Conservation (phyloP, 2,797 vertebrate genomes). For the Bufotes viridis region DNA sequence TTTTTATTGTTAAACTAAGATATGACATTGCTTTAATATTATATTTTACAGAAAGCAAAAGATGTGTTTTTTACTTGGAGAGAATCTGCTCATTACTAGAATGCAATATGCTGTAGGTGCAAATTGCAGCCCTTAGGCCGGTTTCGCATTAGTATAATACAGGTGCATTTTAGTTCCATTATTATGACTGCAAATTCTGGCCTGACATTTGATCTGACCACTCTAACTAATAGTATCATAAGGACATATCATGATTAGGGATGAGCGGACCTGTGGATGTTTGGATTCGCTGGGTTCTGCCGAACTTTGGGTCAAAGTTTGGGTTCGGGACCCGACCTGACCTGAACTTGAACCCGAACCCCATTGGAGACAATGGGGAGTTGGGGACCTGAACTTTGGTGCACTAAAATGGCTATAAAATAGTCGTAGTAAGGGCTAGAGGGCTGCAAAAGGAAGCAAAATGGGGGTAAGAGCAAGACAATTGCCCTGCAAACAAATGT, state of each 20-base stretch:
- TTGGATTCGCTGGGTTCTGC: too few relatives aligned
- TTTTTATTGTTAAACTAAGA: background rate
- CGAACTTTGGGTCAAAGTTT: too few relatives aligned
- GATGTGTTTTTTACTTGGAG: background rate
- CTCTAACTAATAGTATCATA: background rate
- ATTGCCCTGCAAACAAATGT: too few relatives aligned
- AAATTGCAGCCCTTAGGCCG: background rate
- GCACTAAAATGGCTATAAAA: too few relatives aligned
- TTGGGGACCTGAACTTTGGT: too few relatives aligned
- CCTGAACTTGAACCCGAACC: too few relatives aligned
- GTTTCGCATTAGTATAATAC: background rate
- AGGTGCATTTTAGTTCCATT: background rate
- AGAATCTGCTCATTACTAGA: background rate
- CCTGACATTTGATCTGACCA: background rate
- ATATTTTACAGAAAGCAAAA: slow-evolving; percentile 9
- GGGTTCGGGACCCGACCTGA: too few relatives aligned
- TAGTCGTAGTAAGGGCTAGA: too few relatives aligned
- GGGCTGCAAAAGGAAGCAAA: too few relatives aligned
- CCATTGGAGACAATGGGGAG: too few relatives aligned
- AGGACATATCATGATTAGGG: background rate
- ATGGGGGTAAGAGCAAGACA: too few relatives aligned
- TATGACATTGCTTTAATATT: background rate
- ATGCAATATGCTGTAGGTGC: slow-evolving; percentile 5
- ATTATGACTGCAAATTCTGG: background rate
- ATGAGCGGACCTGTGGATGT: too few relatives aligned